phyloP scores from a whole-genome alignment of 2,888 invertebrate species.

The Ptychoptera albimana region DNA sequence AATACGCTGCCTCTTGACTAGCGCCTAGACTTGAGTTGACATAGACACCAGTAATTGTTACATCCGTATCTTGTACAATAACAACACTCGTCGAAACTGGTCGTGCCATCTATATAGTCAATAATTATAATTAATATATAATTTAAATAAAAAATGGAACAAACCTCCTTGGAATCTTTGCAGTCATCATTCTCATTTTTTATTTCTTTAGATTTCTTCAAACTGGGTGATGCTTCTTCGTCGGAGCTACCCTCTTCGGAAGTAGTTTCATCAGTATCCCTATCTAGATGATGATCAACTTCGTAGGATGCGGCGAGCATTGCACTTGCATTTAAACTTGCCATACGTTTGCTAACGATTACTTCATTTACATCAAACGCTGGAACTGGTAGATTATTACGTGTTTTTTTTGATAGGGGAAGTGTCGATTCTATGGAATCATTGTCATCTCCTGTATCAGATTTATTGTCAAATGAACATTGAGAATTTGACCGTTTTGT shows the following conservation, averaged over 20 bases:
- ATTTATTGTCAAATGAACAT: background rate
- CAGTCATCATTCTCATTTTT: slow-evolving; percentile 10
- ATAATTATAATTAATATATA: background rate
- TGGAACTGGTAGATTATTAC: slow-evolving; percentile 3
- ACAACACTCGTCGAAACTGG: slow-evolving; percentile 45
- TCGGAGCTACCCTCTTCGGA: slow-evolving; percentile 7
- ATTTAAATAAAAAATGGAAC: background rate
- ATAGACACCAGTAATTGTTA: slow-evolving; percentile 76
- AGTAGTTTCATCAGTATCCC: slow-evolving; percentile 13
- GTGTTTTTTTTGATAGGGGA: slow-evolving; percentile 7
- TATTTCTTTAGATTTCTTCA: slow-evolving; percentile 11
- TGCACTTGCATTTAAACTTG: slow-evolving; percentile 78
- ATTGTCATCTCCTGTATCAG: slow-evolving; percentile 14
- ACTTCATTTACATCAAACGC: slow-evolving; percentile 59
- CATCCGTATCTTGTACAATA: slow-evolving; percentile 72
- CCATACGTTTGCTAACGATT: slow-evolving; percentile 81
- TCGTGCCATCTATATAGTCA: slow-evolving; percentile 10
- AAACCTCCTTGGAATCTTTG: slow-evolving; percentile 13
- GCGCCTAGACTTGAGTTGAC: slow-evolving; percentile 55
- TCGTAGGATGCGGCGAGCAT: slow-evolving; percentile 82
- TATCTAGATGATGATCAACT: slow-evolving; percentile 33
- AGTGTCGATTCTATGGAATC: background rate
- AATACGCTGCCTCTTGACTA: slow-evolving; percentile 66
- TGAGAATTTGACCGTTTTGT: slow-evolving; percentile 12
- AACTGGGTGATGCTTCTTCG: slow-evolving; percentile 2